Conservation (phyloP, 1,140 invertebrate genomes). For the Elymnias hypermnestra region DNA sequence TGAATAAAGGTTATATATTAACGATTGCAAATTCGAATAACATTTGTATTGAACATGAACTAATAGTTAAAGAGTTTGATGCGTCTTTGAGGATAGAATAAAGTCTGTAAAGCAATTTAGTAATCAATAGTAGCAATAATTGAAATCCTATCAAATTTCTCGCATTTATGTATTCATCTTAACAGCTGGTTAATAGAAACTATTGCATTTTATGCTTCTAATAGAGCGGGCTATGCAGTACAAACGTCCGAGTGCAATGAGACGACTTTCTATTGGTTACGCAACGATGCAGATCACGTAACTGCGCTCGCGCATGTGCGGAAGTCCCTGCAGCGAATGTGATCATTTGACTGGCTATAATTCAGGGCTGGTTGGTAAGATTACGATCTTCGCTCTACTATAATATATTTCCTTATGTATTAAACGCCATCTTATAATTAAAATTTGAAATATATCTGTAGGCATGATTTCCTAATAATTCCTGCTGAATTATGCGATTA, state of each 20-base stretch:
- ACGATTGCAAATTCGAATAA: no score
- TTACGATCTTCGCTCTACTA: slow-evolving; percentile 5
- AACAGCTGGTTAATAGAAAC: slow-evolving; percentile 36
- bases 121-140: background rate
- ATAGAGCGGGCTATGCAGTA: slow-evolving; percentile 52
- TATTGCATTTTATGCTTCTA: slow-evolving; percentile 50
- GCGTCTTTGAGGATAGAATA: background rate
- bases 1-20: no score
- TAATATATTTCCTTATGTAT: slow-evolving; percentile 4
- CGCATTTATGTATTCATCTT: slow-evolving; percentile 27
- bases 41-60: no score
- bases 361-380: slow-evolving; percentile 18
- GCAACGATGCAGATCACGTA: slow-evolving; percentile 71
- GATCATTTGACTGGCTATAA: slow-evolving; percentile 39
- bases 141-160: slow-evolving; percentile 4
- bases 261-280: slow-evolving; percentile 70
- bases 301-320: slow-evolving; percentile 62
- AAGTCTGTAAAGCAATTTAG: background rate
- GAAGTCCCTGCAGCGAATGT: slow-evolving; percentile 65
- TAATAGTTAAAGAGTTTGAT: no score
- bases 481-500: no score
- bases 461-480: no score
- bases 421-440: no score
- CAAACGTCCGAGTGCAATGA: slow-evolving; percentile 58
- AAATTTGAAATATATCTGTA: no score